phyloP scores from a whole-genome alignment of 2,113 vertebrate species.

The Urocynchramus pylzowi region DNA sequence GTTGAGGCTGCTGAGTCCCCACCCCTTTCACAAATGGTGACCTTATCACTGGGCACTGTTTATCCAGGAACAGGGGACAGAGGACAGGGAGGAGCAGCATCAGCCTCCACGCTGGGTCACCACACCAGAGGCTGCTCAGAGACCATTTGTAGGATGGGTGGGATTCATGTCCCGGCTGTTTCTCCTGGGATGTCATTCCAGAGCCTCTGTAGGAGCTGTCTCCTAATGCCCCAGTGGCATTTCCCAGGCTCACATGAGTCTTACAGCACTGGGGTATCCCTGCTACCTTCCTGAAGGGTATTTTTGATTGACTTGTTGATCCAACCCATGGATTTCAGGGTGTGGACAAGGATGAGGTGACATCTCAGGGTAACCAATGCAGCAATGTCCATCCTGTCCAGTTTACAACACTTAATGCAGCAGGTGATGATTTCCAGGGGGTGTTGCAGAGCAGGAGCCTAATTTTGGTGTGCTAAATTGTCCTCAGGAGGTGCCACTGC shows the following conservation, averaged over 20 bases:
- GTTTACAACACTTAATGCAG: background rate
- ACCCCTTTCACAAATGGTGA: constrained; percentile 27
- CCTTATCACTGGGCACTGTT: background rate
- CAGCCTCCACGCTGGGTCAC: background rate
- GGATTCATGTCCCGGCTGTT: background rate
- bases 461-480: background rate
- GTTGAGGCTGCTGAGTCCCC: background rate
- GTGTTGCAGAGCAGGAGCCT: background rate
- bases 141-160: background rate
- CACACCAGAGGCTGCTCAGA: background rate
- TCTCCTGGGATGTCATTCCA: background rate
- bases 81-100: constrained; percentile 9
- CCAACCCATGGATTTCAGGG: background rate
- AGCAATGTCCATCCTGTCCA: background rate
- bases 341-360: background rate
- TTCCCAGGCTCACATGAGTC: rapidly evolving
- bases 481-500: background rate
- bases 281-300: background rate
- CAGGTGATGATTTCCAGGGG: background rate
- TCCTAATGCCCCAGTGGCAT: background rate
- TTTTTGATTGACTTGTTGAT: background rate
- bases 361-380: background rate
- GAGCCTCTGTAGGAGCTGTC: background rate
- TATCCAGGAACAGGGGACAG: background rate
- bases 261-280: background rate